These are phyloP conservation scores for Diploptera punctata DNA, from an alignment of 2,888 invertebrate species.

Conservation along the genomic window DNA sequence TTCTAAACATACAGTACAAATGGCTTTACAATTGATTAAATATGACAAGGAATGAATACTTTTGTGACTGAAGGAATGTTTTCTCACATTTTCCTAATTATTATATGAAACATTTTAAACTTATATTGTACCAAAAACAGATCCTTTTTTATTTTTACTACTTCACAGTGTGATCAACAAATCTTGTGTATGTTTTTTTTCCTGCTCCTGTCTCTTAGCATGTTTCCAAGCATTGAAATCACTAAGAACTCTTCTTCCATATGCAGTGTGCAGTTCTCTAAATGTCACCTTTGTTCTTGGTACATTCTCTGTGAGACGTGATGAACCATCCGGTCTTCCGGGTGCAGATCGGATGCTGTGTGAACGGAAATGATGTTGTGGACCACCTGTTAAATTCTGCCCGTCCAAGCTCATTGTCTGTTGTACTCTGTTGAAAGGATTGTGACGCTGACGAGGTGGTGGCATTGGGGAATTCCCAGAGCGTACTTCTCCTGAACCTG, in stretches of 20 bases:
- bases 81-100: no score
- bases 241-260: conserved; percentile 69
- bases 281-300: conserved; percentile 65
- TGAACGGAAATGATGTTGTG: conserved; percentile 61
- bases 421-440: conserved; percentile 76
- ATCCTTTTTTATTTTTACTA: no score
- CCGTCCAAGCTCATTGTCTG: conserved; percentile 34
- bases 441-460: conserved; percentile 79
- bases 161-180: conserved; percentile 34
- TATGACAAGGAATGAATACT: no score
- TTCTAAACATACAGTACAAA: no score
- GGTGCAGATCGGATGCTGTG: conserved; percentile 61
- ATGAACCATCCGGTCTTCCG: conserved; percentile 49
- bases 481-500: conserved; percentile 45
- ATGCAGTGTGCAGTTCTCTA: conserved; percentile 72
- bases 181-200: conserved; percentile 32
- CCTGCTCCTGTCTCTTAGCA: conserved; percentile 48
- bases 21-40: no score
- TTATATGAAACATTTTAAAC: no score
- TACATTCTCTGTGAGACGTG: conserved; percentile 54
- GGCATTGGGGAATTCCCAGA: conserved; percentile 68
- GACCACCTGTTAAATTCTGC: conserved; percentile 44
- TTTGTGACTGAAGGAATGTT: no score
- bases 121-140: no score
- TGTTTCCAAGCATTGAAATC: conserved; percentile 75